These are phyloP conservation scores for Mionectes macconnelli DNA, from an alignment of 2,113 vertebrate species.

Conservation along the genomic window DNA sequence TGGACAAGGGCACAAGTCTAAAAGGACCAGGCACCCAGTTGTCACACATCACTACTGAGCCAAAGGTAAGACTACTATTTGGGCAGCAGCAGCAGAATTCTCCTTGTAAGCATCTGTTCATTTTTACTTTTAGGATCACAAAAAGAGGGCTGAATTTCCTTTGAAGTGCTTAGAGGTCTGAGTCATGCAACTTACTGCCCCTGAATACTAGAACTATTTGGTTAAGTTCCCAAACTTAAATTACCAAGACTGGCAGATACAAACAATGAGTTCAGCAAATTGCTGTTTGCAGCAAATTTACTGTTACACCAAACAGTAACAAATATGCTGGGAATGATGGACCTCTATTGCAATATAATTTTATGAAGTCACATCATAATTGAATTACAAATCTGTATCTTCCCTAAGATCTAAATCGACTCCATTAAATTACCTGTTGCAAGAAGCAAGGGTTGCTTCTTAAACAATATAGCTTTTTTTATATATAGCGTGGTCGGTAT, in stretches of 20 bases:
- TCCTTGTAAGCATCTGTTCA: not conserved
- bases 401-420: not conserved
- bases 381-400: not conserved
- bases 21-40: not conserved
- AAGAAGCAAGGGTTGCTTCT: not conserved
- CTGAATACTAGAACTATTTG: not conserved
- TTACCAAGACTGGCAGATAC: not conserved
- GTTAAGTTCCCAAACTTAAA: not conserved
- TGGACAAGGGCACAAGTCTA: not conserved
- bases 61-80: not conserved
- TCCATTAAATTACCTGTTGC: not conserved
- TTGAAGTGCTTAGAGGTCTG: not conserved
- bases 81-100: not conserved
- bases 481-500: not conserved
- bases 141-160: not conserved
- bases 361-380: not conserved
- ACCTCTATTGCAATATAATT: not conserved
- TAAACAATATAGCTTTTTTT: not conserved
- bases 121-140: not conserved
- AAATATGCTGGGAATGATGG: not conserved
- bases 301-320: too few relatives aligned
- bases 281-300: not conserved
- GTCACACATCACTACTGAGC: not conserved
- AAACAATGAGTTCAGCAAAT: not conserved
- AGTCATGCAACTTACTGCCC: not conserved